Conservation (phyloP, 2,113 vertebrate genomes). For the Phocoena phocoena region DNA sequence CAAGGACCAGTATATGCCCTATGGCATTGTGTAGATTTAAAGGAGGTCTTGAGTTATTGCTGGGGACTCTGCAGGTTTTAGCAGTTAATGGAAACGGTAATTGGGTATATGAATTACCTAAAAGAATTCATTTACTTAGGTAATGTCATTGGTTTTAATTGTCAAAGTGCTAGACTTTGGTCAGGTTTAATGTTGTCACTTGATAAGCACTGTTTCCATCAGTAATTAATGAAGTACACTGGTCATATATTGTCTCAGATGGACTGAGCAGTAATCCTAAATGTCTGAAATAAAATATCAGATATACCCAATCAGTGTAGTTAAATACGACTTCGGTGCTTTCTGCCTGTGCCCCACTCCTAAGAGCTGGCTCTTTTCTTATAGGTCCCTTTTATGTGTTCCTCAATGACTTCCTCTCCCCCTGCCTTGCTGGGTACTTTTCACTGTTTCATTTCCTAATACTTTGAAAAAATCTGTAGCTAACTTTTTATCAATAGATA, state of each 20-base stretch:
- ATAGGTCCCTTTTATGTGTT: background rate
- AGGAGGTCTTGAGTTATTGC: background rate
- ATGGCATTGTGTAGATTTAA: background rate
- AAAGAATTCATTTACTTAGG: conserved; percentile 36
- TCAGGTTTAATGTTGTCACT: background rate
- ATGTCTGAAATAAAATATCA: conserved; percentile 16
- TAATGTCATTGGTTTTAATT: conserved; percentile 21
- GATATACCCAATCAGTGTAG: background rate
- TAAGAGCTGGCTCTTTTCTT: background rate
- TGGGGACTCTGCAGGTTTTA: conserved; percentile 15
- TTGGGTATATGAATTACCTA: background rate
- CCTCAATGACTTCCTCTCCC: background rate
- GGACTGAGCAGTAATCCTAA: background rate
- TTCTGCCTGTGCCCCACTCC: background rate
- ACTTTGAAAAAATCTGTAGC: background rate
- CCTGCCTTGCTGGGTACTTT: background rate
- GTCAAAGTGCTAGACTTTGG: background rate
- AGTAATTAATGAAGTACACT: background rate
- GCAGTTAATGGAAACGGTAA: conserved; percentile 22
- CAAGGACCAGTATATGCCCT: background rate
- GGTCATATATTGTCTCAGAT: background rate
- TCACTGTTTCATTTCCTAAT: background rate
- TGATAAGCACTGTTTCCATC: background rate
- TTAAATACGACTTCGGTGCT: background rate
- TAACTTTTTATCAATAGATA: background rate